Evolutionary conservation across 2,797 vertebrate species (phyloP).

Genomic region (Rhodeus uyekii): DNA sequence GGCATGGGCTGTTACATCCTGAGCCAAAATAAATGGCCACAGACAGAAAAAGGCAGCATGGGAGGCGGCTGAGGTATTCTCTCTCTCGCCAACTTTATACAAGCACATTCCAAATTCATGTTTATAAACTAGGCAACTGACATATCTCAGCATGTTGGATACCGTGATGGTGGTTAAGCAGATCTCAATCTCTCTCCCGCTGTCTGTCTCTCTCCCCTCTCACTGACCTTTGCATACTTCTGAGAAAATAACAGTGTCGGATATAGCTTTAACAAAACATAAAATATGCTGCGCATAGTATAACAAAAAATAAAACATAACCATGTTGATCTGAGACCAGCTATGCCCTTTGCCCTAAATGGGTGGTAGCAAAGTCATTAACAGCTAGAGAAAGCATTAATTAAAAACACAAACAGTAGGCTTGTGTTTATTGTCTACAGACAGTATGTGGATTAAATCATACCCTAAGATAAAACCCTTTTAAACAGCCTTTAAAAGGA

Average conservation of each 20-base stretch:
- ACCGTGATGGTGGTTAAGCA: slow-evolving; percentile 55
- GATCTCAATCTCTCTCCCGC: slow-evolving; percentile 39
- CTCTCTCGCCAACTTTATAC: slow-evolving; percentile 40
- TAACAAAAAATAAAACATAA: background rate
- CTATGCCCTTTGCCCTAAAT: background rate
- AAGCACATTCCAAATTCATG: slow-evolving; percentile 51
- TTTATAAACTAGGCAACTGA: slow-evolving; percentile 57
- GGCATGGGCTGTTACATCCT: slow-evolving; percentile 25
- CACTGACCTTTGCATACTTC: slow-evolving; percentile 17
- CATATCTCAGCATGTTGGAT: slow-evolving; percentile 62
- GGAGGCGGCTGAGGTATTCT: slow-evolving; percentile 33
- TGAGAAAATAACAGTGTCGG: slow-evolving; percentile 40
- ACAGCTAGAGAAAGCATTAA: background rate
- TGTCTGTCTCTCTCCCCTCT: slow-evolving; percentile 40
- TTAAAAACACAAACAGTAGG: background rate
- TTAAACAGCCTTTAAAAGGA: background rate
- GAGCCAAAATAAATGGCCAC: slow-evolving; percentile 24
- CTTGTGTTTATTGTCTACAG: background rate
- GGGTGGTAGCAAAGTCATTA: background rate
- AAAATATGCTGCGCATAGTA: background rate
- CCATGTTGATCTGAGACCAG: background rate
- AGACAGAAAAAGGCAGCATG: slow-evolving; percentile 19
- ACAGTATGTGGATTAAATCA: background rate
- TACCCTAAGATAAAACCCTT: background rate
- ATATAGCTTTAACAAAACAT: slow-evolving; percentile 35